Base-by-base conservation (phyloP, 2,888 invertebrate species). In the Dolomedes plantarius region DNA sequence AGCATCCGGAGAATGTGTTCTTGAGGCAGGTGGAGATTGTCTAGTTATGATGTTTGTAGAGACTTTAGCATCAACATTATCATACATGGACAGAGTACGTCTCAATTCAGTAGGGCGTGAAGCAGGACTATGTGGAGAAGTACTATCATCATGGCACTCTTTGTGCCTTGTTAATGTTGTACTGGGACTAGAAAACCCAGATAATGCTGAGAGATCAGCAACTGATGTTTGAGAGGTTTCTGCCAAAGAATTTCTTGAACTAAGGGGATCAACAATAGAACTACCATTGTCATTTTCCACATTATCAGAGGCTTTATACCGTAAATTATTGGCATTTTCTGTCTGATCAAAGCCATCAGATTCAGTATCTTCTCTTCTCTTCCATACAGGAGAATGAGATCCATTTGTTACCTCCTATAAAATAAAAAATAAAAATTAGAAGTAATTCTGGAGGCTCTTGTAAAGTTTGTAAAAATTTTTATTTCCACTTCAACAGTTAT, bases 161-260 rank as follows among this genome's bases (percentile, higher is more conserved):
- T 88, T 86, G 23, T 88, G 85, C 32, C 88, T 89, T 67, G 89
- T 89, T 77, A 89, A 69, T 31, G 89, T 89, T 32, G 88, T 88
- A 71, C 87, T 64, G 94, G 91, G 88, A 32, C 88, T 88, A 41
- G 85, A 86, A 83, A 88, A 88, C 2, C 86, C 88, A 56, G 88
- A 91, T 92, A 96, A 95, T 88, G 95, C 95, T 89, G 95, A 95
- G 85, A 96, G 93, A 91, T 96, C 95, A 0, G 96, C 95, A 0
- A 96, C 96, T 73, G 95, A 96, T 36, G 96, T 96, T 75, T 96
- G 95, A 89, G 95, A 95, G 28, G 96, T 96, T 91, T 95, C 96
- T 23, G 96, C 95, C 86, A 96, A 92, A 73, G 96, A 96, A 76
- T 95, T 94, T 79, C 95, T 93, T 23, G 95, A 96, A 31, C 95